These are phyloP conservation scores for Cheilinus undulatus DNA, from an alignment of 2,113 vertebrate genomes.

Conservation along the genomic window DNA sequence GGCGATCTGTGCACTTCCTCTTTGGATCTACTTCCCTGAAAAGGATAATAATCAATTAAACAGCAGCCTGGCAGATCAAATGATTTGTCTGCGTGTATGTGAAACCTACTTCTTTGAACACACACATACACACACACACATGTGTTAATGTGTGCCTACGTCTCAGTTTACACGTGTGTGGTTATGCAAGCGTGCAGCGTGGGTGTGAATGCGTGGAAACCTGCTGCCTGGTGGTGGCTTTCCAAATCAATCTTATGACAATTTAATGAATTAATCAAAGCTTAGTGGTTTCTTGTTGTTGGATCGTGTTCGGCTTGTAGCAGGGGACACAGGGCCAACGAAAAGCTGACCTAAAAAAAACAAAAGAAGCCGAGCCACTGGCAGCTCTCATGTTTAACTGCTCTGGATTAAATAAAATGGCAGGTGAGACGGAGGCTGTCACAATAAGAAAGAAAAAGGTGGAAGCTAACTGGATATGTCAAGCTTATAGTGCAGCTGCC, in stretches of 20 bases:
- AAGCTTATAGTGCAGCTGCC: background rate
- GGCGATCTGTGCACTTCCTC: slow-evolving; percentile 56
- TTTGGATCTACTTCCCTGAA: slow-evolving; percentile 56
- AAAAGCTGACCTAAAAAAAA: slow-evolving; percentile 53
- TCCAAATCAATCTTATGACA: slow-evolving; percentile 59
- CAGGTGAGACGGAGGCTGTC: slow-evolving; percentile 14
- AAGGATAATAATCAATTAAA: slow-evolving; percentile 58
- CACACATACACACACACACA: too few species aligned
- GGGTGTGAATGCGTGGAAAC: slow-evolving; percentile 34
- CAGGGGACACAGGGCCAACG: slow-evolving; percentile 14
- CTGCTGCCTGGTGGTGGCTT: slow-evolving; percentile 26
- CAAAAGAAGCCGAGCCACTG: slow-evolving; percentile 35
- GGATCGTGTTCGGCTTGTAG: slow-evolving; percentile 55
- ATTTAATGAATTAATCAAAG: slow-evolving; percentile 66
- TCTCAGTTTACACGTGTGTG: background rate
- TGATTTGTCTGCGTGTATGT: slow-evolving; percentile 6
- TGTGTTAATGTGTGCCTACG: background rate
- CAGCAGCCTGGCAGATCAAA: slow-evolving; percentile 37
- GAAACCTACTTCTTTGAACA: background rate
- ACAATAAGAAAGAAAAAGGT: slow-evolving; percentile 14
- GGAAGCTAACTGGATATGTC: background rate
- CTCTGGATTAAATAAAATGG: slow-evolving; percentile 24
- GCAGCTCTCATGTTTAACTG: slow-evolving; percentile 35
- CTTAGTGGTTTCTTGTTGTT: slow-evolving; percentile 46
- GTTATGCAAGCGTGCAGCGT: background rate